Evolutionary conservation across 2,888 invertebrate genomes (phyloP).

Genomic region (Drosophila leonis): DNA sequence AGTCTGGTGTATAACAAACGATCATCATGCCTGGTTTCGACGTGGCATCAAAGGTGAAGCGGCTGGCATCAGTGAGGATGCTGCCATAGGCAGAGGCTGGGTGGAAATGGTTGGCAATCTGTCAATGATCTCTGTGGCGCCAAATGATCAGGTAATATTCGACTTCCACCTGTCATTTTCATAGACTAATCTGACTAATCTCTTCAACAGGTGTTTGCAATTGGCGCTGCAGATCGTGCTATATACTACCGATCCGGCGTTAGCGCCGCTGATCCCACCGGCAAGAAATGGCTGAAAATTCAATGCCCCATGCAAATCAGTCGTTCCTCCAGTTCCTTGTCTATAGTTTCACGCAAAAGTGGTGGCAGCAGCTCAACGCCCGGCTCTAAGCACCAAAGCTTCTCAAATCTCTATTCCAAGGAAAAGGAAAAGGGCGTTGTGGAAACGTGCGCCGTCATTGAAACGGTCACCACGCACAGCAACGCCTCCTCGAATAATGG

Average conservation of each 20-base stretch:
- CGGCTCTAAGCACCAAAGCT: slow-evolving; percentile 90
- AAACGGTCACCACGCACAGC: slow-evolving; percentile 88
- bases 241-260: slow-evolving; percentile 93
- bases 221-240: slow-evolving; percentile 92
- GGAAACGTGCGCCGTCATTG: slow-evolving; percentile 84
- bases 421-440: slow-evolving; percentile 85
- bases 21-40: slow-evolving; percentile 95
- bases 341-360: slow-evolving; percentile 87
- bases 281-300: slow-evolving; percentile 94
- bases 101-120: slow-evolving; percentile 95
- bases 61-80: slow-evolving; percentile 90
- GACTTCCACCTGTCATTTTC: too few species aligned
- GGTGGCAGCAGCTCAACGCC: slow-evolving; percentile 86
- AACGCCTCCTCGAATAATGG: slow-evolving; percentile 86
- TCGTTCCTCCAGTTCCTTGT: slow-evolving; percentile 92
- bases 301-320: slow-evolving; percentile 93
- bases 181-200: not conserved
- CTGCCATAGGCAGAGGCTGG: slow-evolving; percentile 94
- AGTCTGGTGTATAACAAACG: slow-evolving; percentile 92
- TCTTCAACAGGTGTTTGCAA: slow-evolving; percentile 88
- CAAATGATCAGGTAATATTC: slow-evolving; percentile 91
- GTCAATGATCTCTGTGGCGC: slow-evolving; percentile 92
- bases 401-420: slow-evolving; percentile 86
- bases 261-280: slow-evolving; percentile 91
- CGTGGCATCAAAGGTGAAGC: slow-evolving; percentile 90